Evolutionary conservation across 2,888 invertebrate species (phyloP).

Genomic region (Luffia ferchaultella): DNA sequence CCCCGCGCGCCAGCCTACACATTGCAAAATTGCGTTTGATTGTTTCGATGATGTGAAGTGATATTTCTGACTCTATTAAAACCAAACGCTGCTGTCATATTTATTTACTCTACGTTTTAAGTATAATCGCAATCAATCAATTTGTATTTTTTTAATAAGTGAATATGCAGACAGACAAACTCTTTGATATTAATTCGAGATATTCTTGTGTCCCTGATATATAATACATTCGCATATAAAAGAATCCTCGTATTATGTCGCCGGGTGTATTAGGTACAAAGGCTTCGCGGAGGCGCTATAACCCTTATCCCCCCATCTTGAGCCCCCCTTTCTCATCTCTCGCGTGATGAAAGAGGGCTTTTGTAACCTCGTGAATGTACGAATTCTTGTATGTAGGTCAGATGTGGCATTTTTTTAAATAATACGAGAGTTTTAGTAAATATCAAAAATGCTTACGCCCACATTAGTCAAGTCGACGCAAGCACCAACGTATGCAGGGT

Average conservation of each 20-base stretch:
- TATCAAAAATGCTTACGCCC: background rate
- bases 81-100: no score
- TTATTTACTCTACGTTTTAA: no score
- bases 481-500: background rate
- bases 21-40: no score
- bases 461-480: background rate
- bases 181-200: no score
- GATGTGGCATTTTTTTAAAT: background rate
- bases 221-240: background rate
- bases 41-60: no score
- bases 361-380: background rate
- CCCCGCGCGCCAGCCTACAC: no score
- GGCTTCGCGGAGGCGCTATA: constrained; percentile 18
- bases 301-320: constrained; percentile 21
- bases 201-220: background rate
- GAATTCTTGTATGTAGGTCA: no score
- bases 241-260: background rate
- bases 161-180: no score
- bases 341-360: background rate
- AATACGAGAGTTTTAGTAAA: background rate
- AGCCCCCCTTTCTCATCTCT: background rate
- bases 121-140: no score
- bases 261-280: constrained; percentile 5
- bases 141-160: no score
- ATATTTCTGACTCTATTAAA: no score